Evolutionary conservation across 2,113 vertebrate species (phyloP).

Genomic region (Seriola rivoliana): DNA sequence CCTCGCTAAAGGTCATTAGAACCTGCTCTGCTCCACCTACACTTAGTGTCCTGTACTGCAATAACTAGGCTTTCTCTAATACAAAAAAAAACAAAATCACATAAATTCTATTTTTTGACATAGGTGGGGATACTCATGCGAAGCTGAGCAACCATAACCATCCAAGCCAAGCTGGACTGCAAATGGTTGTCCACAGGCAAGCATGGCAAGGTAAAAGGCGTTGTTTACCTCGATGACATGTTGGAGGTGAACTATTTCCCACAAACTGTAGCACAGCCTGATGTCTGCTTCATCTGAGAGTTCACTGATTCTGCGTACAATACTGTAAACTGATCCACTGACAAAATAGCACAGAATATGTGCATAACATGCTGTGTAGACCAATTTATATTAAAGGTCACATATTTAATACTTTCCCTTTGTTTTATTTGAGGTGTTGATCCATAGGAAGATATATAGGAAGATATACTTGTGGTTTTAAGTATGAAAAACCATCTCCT

Average conservation of each 20-base stretch:
- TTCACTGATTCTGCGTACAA: background rate
- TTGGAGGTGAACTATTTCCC: background rate
- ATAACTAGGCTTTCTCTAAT: background rate
- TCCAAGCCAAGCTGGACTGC: background rate
- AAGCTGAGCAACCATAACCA: background rate
- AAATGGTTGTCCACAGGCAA: background rate
- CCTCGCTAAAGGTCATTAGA: constrained; percentile 2
- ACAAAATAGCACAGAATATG: background rate
- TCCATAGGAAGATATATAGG: no score
- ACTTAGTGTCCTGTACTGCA: background rate
- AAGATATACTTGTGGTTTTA: no score
- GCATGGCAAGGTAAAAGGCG: background rate
- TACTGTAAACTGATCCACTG: background rate
- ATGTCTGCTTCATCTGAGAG: background rate
- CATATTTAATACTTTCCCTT: no score
- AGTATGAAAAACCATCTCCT: no score
- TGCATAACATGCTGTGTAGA: background rate
- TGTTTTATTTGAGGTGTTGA: no score
- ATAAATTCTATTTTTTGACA: background rate
- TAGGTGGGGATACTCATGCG: background rate
- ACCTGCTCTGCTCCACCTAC: background rate
- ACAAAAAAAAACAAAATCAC: background rate
- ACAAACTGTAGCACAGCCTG: background rate
- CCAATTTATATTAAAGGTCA: no score
- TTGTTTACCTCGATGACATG: background rate